Evolutionary conservation across 2,113 vertebrate species (phyloP).

Genomic region (Odocoileus virginianus): DNA sequence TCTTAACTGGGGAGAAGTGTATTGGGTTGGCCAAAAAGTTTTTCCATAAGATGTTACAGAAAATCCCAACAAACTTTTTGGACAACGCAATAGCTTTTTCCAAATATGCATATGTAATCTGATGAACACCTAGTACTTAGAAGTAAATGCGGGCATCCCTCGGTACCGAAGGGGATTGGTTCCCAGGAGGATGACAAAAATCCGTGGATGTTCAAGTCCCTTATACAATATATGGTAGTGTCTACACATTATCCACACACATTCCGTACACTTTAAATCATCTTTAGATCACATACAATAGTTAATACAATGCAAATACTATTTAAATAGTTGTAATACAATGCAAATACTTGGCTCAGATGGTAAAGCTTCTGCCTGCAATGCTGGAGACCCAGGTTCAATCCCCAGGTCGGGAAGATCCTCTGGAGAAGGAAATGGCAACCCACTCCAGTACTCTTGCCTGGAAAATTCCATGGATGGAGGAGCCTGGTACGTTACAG

Average conservation of each 20-base stretch:
- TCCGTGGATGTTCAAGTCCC: not conserved
- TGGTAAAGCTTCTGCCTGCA: no score
- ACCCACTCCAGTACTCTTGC: no score
- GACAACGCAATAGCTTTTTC: not conserved
- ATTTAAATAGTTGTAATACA: not conserved
- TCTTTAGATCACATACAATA: not conserved
- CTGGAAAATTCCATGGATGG: no score
- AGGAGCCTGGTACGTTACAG: no score
- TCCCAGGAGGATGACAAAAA: not conserved
- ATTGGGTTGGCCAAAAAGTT: not conserved
- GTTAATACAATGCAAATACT: not conserved
- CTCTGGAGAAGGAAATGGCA: no score
- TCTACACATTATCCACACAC: not conserved
- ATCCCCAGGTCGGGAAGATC: no score
- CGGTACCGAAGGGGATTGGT: accelerated
- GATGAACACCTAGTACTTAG: not conserved
- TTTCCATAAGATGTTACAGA: not conserved
- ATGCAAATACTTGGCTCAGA: not conserved
- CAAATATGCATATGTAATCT: not conserved
- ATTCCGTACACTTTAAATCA: not conserved
- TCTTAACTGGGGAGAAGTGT: accelerated
- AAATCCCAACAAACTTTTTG: not conserved
- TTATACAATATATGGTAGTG: not conserved
- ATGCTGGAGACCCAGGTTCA: no score
- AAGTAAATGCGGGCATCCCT: not conserved